Base-by-base conservation (phyloP, 2,113 vertebrate species). In the Microcebus griseorufus region DNA sequence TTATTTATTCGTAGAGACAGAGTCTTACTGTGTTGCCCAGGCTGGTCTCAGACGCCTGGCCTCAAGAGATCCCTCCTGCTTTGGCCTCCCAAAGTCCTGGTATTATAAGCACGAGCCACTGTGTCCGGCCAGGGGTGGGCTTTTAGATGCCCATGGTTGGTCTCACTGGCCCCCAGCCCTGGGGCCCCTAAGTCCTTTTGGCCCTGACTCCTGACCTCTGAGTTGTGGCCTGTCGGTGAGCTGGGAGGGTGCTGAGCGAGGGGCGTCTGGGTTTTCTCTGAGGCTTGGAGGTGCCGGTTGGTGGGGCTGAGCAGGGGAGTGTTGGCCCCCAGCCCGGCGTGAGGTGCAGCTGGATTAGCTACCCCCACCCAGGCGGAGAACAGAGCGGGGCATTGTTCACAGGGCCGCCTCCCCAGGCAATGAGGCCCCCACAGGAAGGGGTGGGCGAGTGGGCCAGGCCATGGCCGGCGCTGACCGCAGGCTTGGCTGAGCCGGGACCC, bases 321-420 rank as follows among this genome's bases (percentile, higher is more conserved):
- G 0, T 4, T 32, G 65, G 72, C 1, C 42, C 45, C 29, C 32
- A 9, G 39, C 48, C 55, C 2, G 1, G 80, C 39, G 29, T 27
- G 82, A 90, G 86, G 85, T 93, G 73, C 2, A 3, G 65, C 91
- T 86, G 89, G 83, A 39, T 76, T 17, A 69, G 42, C 89, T 2
- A 3, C 76, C 48, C 39, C 42, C 25, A 62, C 86, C 48, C 4
- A 39, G 37, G 70, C 83, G 72, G 65, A 58, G 80, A 94, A 97
- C 97, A 97, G 86, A 97, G 91, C 4, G 3, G 79, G 51, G 69
- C 93, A 75, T 83, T 98, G 96, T 98, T 86, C 92, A 65, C 16
- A 39, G 53, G 58, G 34, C 88, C 0, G 5, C 93, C 65, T 82
- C 32, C 78, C 65, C 81, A 65, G 88, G 96, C 93, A 95, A 67